Base-by-base conservation (phyloP, 35 echinoderm and acorn worm genomes). In the Lytechinus variegatus region DNA sequence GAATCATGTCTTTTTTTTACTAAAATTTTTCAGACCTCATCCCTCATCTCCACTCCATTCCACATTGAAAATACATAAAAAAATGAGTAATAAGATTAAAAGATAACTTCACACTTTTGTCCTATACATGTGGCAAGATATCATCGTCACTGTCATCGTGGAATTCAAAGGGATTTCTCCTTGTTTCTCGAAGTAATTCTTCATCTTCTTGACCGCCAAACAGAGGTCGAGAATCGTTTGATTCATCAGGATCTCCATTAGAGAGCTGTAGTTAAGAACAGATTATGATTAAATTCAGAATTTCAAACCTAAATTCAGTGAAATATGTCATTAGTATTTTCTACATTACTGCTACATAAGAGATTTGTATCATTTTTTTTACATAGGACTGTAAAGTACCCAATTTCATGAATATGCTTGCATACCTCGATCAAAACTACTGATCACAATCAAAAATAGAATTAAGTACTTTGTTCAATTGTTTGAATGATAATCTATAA, bases 121-220 rank as follows among this genome's bases (percentile, higher is more conserved):
- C 88, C 52, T 92, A 97, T 71, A 97, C 94, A 12, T 53, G 87
- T 10, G 96, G 96, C 95, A 98, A 95, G 54, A 98, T 95, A 55
- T 98, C 97, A 28, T 98, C 97, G 52, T 98, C 97, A 89, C 97
- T 98, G 86, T 98, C 97, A 27, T 98, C 97, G 52, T 95, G 95
- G 87, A 97, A 97, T 87, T 96, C 96, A 24, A 96, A 91, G 8
- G 96, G 93, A 72, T 96, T 97, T 55, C 92, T 89, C 54, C 95
- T 95, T 0, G 94, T 97, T n/a, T 97, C 97, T 79, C 92, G 94
- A 0, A 98, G 33, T 60, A 98, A 87, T 90, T 97, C 96, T 94
- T 98, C 97, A 61, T 98, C 97, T 28, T 98, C 97, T 5, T 90
- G 96, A 11, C 96, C 97, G 66, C 94, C 97, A 58, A 94, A 94